Evolutionary conservation across 2,797 vertebrate species (phyloP).

Genomic region (Gallirallus australis): DNA sequence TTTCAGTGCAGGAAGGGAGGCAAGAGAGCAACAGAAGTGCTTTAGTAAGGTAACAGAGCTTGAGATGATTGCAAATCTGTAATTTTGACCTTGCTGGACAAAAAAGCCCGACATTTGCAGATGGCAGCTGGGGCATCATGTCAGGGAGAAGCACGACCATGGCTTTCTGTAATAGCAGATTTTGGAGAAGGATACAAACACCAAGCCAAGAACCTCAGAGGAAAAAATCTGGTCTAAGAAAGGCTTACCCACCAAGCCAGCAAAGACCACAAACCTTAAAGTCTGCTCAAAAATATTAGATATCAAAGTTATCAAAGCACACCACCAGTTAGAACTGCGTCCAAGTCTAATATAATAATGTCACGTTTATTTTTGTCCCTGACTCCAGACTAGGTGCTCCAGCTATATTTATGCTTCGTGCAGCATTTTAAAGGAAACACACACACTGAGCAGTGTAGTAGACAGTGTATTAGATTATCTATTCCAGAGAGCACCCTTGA

Average conservation of each 20-base stretch:
- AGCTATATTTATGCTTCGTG: conserved; percentile 29
- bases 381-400: conserved; percentile 35
- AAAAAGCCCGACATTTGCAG: background rate
- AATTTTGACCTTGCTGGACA: background rate
- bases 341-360: conserved; percentile 38
- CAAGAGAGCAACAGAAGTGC: background rate
- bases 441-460: background rate
- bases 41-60: background rate
- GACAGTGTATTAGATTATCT: background rate
- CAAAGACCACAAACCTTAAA: background rate
- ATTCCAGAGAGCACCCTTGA: background rate
- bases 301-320: background rate
- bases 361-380: conserved; percentile 49
- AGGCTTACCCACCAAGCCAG: background rate
- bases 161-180: background rate
- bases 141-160: background rate
- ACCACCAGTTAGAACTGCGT: background rate
- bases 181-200: background rate
- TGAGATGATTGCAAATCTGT: background rate
- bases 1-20: background rate
- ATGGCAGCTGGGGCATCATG: background rate
- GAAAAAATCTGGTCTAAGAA: background rate
- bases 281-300: background rate
- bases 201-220: background rate
- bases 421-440: conserved; percentile 40